Conservation (phyloP, 2,888 invertebrate genomes). For the Cosmorhoe ocellata region DNA sequence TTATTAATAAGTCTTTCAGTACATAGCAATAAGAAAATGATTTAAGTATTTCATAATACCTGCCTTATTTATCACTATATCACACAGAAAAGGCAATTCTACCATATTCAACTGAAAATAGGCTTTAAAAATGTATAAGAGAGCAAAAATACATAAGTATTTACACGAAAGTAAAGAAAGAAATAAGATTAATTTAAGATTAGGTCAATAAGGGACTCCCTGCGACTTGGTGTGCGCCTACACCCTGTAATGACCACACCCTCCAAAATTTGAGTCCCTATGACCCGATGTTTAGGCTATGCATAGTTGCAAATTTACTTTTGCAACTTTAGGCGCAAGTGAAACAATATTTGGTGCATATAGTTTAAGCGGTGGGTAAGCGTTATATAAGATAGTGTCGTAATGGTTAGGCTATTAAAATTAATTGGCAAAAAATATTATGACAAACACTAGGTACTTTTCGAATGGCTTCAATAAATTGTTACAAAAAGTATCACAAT, state of each 20-base stretch:
- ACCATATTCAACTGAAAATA: not conserved
- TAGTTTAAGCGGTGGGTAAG: constrained; percentile 16
- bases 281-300: too few species aligned
- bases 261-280: too few species aligned
- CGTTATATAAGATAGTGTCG: constrained; percentile 2
- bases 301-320: too few species aligned
- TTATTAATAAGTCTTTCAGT: constrained; percentile 44
- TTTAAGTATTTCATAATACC: constrained; percentile 1
- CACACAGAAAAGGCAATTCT: constrained; percentile 18
- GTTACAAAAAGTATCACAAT: constrained; percentile 17
- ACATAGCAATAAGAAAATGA: not conserved
- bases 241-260: too few species aligned
- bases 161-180: not conserved
- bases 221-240: too few species aligned
- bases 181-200: not conserved
- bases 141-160: not conserved
- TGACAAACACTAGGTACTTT: constrained; percentile 9
- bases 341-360: constrained; percentile 5
- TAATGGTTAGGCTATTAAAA: constrained; percentile 1
- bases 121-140: constrained; percentile 9
- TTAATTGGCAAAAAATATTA: constrained; percentile 11
- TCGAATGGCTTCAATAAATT: not conserved
- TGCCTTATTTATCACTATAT: constrained; percentile 21
- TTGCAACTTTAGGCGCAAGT: not conserved
- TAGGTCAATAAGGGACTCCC: too few species aligned